phyloP scores from a whole-genome alignment of 2,888 invertebrate species.

The Parthenolecanium corni region DNA sequence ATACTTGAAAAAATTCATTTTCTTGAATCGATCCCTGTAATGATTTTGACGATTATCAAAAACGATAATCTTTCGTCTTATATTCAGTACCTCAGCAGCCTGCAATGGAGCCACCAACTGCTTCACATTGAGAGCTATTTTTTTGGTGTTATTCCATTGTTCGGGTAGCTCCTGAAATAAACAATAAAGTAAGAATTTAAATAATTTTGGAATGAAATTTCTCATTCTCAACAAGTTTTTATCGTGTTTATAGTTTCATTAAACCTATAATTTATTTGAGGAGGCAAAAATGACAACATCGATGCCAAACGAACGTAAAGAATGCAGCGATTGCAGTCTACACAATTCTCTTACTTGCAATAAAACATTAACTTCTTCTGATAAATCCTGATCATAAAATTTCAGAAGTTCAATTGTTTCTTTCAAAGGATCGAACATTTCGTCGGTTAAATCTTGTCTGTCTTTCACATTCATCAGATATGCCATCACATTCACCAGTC shows the following conservation, averaged over 20 bases:
- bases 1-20: constrained; percentile 38
- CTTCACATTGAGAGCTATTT: constrained; percentile 77
- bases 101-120: constrained; percentile 91
- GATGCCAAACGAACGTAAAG: no score
- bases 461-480: constrained; percentile 87
- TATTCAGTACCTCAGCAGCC: constrained; percentile 83
- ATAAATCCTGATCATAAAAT: constrained; percentile 91
- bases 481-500: constrained; percentile 86
- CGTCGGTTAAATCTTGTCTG: constrained; percentile 72
- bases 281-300: no score
- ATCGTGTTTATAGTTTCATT: no score
- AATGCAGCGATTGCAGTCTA: no score
- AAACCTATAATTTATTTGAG: no score
- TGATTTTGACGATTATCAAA: constrained; percentile 75
- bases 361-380: constrained; percentile 86
- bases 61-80: constrained; percentile 69
- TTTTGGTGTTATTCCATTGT: constrained; percentile 91
- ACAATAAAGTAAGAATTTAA: not conserved
- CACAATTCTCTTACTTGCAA: constrained; percentile 48
- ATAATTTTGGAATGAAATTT: not conserved
- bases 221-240: no score
- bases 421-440: constrained; percentile 89
- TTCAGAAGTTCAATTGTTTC: constrained; percentile 86
- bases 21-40: constrained; percentile 77
- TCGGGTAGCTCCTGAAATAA: constrained; percentile 72